These are phyloP conservation scores for Akabosia matsudoensis DNA, from an alignment of 1,140 invertebrate species.

Conservation along the genomic window DNA sequence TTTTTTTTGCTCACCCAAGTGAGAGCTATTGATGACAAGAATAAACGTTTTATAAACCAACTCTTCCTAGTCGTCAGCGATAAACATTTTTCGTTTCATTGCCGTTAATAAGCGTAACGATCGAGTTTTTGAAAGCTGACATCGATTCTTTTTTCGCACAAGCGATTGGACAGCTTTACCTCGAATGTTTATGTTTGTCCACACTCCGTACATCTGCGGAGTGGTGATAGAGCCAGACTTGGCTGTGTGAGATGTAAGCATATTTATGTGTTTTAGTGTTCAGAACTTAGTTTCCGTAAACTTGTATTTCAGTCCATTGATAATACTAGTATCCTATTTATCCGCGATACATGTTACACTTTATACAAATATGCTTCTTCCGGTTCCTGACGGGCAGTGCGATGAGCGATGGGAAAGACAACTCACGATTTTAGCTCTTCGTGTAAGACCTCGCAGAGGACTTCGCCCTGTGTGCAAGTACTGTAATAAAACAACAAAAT, in stretches of 20 bases:
- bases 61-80: background rate
- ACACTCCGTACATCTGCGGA: background rate
- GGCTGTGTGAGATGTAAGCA: no score
- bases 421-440: background rate
- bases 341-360: no score
- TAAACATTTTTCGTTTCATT: background rate
- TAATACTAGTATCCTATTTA: background rate
- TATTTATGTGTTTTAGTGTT: no score
- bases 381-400: background rate
- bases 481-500: conserved; percentile 13
- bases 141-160: background rate
- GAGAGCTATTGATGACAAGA: no score
- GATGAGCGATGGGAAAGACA: background rate
- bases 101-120: background rate
- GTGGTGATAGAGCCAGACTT: background rate
- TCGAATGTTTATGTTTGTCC: conserved; percentile 5
- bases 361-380: background rate
- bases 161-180: background rate
- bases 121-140: background rate
- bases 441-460: conserved; percentile 29
- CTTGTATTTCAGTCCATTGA: background rate
- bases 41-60: no score
- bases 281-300: no score
- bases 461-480: conserved; percentile 34
- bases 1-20: no score